Evolutionary conservation across 2,797 vertebrate genomes (phyloP).

Genomic region (Telmatherina bonti): DNA sequence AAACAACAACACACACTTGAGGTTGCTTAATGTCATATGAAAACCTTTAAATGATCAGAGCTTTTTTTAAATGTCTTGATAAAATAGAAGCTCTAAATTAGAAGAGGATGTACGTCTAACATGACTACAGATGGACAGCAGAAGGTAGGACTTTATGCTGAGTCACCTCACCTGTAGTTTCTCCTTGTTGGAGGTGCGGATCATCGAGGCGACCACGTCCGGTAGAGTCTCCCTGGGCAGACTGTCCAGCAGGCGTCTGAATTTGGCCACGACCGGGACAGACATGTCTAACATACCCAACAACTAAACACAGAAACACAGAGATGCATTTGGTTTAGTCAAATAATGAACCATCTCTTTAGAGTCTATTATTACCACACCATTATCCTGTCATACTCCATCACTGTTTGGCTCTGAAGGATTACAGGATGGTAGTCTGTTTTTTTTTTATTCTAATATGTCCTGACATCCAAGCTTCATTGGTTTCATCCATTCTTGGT

Average conservation of each 20-base stretch:
- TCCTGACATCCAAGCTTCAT: background rate
- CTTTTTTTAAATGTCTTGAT: no score
- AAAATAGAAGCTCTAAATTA: background rate
- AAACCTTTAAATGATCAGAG: background rate
- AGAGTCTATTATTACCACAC: conserved; percentile 2
- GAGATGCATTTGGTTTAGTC: background rate
- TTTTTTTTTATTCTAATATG: conserved; percentile 17
- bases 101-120: background rate
- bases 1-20: background rate
- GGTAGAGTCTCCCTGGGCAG: conserved; percentile 93
- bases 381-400: background rate
- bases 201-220: conserved; percentile 94
- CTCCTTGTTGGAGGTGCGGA: conserved; percentile 94
- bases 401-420: background rate
- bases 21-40: background rate
- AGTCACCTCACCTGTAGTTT: conserved; percentile 91
- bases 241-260: conserved; percentile 91
- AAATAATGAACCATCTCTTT: background rate
- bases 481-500: background rate
- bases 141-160: no score
- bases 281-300: conserved; percentile 97
- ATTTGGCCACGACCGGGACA: conserved; percentile 94
- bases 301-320: conserved; percentile 79
- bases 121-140: no score
- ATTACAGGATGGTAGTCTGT: background rate